Conservation (phyloP, 2,113 vertebrate species). For the Cacatua alba region DNA sequence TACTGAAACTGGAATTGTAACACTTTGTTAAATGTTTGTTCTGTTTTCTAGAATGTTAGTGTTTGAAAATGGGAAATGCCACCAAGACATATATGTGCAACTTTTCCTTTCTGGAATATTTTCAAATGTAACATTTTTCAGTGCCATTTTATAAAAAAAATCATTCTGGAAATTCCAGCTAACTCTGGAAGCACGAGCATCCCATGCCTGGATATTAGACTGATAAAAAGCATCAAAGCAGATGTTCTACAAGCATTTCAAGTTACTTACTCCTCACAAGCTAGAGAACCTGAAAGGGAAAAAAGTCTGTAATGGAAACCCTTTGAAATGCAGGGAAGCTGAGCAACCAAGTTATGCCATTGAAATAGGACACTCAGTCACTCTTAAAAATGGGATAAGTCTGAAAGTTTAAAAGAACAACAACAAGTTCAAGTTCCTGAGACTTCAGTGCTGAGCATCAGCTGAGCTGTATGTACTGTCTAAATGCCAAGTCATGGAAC, state of each 20-base stretch:
- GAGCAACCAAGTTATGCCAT: background rate
- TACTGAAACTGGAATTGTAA: background rate
- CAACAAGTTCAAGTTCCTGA: background rate
- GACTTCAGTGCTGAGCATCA: background rate
- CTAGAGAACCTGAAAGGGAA: background rate
- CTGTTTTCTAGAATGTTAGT: background rate
- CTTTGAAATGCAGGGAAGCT: background rate
- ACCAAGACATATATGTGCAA: rapidly evolving
- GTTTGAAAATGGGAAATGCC: background rate
- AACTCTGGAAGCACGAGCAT: background rate
- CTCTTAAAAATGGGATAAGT: background rate
- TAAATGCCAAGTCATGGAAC: background rate
- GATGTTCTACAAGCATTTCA: background rate
- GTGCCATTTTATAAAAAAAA: background rate
- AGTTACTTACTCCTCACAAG: background rate
- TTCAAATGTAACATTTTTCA: background rate
- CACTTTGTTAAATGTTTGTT: background rate
- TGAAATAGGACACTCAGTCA: background rate
- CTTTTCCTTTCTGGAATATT: background rate
- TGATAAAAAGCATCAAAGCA: background rate
- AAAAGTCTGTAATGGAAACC: background rate
- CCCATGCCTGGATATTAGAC: background rate
- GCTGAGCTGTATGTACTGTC: background rate
- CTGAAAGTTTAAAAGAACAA: background rate
- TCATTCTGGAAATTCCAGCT: background rate